A percentile compares a stretch with the other conserved stretches of the same genome.
phyloP scores from a whole-genome alignment of 2,797 vertebrate genomes.

The Pteronotus mesoamericanus region DNA sequence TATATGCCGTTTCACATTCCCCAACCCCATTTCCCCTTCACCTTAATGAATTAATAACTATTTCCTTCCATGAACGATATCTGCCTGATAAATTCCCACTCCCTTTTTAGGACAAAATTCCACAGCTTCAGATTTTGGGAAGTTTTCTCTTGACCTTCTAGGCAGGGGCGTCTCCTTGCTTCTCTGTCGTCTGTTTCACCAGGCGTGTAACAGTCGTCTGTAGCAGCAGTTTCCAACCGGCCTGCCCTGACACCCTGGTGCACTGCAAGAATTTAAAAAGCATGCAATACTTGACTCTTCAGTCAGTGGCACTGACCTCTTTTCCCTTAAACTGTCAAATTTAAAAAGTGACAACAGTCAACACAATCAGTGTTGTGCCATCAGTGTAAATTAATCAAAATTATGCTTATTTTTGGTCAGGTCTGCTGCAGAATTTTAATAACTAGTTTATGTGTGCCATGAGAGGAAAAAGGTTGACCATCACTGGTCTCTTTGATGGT shows the following conservation, averaged over 20 bases:
- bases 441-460: background rate
- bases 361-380: background rate
- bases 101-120: background rate
- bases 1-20: background rate
- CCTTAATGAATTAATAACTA: background rate
- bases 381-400: background rate
- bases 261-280: background rate
- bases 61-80: background rate
- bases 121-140: background rate
- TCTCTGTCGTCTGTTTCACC: background rate
- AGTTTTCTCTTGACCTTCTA: background rate
- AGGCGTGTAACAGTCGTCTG: background rate
- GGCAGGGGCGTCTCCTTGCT: background rate
- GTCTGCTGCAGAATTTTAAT: background rate
- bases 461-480: background rate
- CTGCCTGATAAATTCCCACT: background rate
- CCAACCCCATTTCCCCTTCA: background rate
- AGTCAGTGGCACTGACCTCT: background rate
- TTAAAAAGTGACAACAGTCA: background rate
- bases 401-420: background rate
- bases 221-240: background rate
- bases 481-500: background rate
- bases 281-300: background rate
- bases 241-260: background rate
- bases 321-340: background rate